phyloP scores from a whole-genome alignment of 2,888 invertebrate species.

The Phragmatobia fuliginosa region DNA sequence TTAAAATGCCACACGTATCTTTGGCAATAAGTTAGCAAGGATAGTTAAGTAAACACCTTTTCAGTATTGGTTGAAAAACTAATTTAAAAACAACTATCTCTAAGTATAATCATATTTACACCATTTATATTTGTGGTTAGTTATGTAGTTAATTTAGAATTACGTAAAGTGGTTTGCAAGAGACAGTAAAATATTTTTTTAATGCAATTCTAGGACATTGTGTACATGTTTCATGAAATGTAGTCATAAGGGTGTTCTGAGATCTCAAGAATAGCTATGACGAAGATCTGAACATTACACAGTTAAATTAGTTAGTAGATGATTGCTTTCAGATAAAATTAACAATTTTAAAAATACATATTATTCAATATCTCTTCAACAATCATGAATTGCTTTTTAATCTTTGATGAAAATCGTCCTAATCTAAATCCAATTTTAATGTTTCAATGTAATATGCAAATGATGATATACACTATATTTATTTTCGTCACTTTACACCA shows the following conservation, averaged over 20 bases:
- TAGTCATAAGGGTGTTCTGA: conserved; percentile 2
- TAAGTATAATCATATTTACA: conserved; percentile 82
- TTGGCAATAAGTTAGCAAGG: conserved; percentile 80
- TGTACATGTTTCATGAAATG: conserved; percentile 40
- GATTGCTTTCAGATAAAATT: not conserved
- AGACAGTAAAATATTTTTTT: conserved; percentile 49
- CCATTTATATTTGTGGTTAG: conserved; percentile 77
- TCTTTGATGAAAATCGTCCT: not conserved
- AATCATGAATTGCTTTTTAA: not conserved
- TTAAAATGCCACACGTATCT: conserved; percentile 68
- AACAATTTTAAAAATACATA: not conserved
- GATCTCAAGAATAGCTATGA: not conserved
- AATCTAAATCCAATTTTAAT: not conserved
- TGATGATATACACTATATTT: not conserved
- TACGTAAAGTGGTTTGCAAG: conserved; percentile 52
- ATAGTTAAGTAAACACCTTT: conserved; percentile 77
- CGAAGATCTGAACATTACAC: not conserved
- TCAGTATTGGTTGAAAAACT: conserved; percentile 83
- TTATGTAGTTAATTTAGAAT: conserved; percentile 76
- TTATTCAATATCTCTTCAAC: not conserved
- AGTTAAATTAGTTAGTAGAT: not conserved
- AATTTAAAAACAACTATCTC: conserved; percentile 72
- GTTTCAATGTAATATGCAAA: not conserved
- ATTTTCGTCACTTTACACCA: not conserved
- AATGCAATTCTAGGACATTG: conserved; percentile 42